Evolutionary conservation across 2,797 vertebrate genomes (phyloP).

Genomic region (Psittacula derbiana): DNA sequence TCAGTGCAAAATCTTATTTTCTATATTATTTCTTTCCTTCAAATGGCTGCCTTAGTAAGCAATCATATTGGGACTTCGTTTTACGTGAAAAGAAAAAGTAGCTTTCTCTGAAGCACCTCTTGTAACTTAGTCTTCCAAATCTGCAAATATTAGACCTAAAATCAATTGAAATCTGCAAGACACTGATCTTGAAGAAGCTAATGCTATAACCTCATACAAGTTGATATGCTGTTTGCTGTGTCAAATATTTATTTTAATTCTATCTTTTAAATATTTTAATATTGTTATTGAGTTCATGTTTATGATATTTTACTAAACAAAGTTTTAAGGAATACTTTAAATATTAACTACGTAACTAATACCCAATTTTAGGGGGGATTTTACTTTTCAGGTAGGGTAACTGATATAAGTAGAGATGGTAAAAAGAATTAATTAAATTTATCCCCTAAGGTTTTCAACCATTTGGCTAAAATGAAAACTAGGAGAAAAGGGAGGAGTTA

Average conservation of each 20-base stretch:
- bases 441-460: background rate
- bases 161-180: constrained; percentile 12
- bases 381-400: background rate
- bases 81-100: constrained; percentile 6
- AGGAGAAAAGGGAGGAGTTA: background rate
- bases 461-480: background rate
- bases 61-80: background rate
- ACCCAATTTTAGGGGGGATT: background rate
- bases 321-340: background rate
- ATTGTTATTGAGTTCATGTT: background rate
- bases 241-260: background rate
- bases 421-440: background rate
- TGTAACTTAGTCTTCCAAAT: constrained; percentile 20
- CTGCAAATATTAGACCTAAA: background rate
- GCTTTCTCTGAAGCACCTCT: background rate
- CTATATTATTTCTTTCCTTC: constrained; percentile 7
- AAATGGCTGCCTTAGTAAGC: background rate
- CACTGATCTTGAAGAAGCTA: background rate
- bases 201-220: background rate
- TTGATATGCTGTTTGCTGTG: background rate
- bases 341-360: background rate
- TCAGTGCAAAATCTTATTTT: background rate
- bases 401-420: background rate
- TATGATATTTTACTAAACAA: background rate
- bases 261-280: background rate